Evolutionary conservation across 1,140 invertebrate genomes (phyloP).

Genomic region (Hormaphis cornu): DNA sequence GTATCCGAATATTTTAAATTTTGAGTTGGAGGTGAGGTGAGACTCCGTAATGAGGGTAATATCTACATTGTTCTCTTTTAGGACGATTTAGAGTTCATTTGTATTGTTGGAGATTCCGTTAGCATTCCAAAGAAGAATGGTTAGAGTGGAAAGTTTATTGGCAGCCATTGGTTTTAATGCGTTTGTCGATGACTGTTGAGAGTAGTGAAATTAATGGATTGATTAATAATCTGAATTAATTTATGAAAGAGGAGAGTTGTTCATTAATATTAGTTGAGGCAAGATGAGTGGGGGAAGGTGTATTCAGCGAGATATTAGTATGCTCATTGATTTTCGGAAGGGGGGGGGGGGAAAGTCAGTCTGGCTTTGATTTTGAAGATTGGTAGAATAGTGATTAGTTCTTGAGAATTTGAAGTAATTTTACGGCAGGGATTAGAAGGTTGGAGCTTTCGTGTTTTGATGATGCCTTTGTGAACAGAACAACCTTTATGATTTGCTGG

Average conservation of each 20-base stretch:
- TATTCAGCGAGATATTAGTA: too few relatives aligned
- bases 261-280: not conserved
- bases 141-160: too few relatives aligned
- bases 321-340: too few relatives aligned
- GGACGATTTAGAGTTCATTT: constrained; percentile 34
- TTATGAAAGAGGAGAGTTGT: not conserved
- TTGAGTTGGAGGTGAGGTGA: constrained; percentile 18
- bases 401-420: not conserved
- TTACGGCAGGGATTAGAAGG: not conserved
- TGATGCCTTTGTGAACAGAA: not conserved
- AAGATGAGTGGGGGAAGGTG: not conserved
- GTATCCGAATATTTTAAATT: too few relatives aligned
- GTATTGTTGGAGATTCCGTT: constrained; percentile 34
- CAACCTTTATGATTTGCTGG: constrained; percentile 1
- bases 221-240: not conserved
- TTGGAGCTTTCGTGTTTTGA: not conserved
- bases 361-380: not conserved
- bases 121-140: constrained; percentile 33
- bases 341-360: not conserved
- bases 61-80: constrained; percentile 34
- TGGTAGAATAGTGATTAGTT: not conserved
- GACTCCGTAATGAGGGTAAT: constrained; percentile 35
- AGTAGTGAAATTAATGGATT: constrained; percentile 1
- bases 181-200: not conserved
- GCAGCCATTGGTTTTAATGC: not conserved